Evolutionary conservation across 2,113 vertebrate genomes (phyloP).

Genomic region (Hyaena hyaena): DNA sequence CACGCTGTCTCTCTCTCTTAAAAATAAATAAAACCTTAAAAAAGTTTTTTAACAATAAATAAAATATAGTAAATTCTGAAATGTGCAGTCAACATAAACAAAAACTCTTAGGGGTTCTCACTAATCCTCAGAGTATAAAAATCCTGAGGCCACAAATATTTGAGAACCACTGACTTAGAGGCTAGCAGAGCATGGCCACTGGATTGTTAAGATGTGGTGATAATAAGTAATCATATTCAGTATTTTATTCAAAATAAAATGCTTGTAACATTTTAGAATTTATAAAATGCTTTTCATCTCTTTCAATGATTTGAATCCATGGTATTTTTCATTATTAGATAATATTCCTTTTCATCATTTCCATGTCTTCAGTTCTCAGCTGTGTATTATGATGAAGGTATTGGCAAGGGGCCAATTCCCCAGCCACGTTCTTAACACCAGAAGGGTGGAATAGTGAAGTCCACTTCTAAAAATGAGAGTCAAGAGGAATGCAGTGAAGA

Average conservation of each 20-base stretch:
- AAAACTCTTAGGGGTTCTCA: neutral
- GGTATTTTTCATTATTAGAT: neutral
- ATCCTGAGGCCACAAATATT: neutral
- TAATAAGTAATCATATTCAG: neutral
- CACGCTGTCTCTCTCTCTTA: too few relatives aligned
- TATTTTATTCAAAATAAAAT: neutral
- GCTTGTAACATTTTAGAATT: neutral
- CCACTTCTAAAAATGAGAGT: neutral
- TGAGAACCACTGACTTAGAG: neutral
- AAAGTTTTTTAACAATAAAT: neutral
- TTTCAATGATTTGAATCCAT: neutral
- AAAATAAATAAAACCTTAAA: too few relatives aligned
- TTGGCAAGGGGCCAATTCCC: neutral
- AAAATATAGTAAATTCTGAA: neutral
- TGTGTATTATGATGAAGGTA: neutral
- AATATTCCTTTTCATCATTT: neutral
- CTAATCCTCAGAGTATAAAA: neutral
- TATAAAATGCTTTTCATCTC: neutral
- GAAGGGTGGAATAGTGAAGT: neutral
- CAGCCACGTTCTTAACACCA: neutral
- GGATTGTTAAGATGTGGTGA: neutral
- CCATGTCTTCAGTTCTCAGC: neutral
- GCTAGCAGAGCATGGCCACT: neutral
- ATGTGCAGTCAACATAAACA: neutral
- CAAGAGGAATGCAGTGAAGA: slow-evolving; percentile 20